These are phyloP conservation scores for Sinelater perroti DNA, from an alignment of 2,888 invertebrate species.

Conservation along the genomic window DNA sequence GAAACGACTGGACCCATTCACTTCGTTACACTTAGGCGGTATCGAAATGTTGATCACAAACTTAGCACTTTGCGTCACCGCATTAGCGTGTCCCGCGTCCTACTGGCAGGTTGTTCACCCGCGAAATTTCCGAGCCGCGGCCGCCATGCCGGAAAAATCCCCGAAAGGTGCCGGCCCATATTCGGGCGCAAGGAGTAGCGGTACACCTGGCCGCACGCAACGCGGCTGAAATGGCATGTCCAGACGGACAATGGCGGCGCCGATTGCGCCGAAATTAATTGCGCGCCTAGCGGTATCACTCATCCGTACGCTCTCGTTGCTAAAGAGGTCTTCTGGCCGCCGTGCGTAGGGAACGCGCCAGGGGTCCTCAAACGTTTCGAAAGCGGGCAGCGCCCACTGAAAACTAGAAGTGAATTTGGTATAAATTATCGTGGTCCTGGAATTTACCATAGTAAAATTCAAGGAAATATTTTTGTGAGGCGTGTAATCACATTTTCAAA, in stretches of 20 bases:
- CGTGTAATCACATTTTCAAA: no score
- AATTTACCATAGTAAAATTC: no score
- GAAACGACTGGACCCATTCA: conserved; percentile 24
- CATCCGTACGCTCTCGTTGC: conserved; percentile 23
- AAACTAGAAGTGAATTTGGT: no score
- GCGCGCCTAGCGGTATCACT: conserved; percentile 23
- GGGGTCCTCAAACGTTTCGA: no score
- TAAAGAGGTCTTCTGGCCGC: conserved; percentile 12
- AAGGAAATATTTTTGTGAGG: no score
- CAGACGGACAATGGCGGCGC: no score
- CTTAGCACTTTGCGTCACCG: conserved; percentile 40
- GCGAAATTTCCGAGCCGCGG: conserved; percentile 23
- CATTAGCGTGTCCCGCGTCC: conserved; percentile 39
- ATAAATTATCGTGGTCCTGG: no score
- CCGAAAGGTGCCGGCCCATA: conserved; percentile 9
- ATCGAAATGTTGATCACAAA: conserved; percentile 30
- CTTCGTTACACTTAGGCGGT: conserved; percentile 21
- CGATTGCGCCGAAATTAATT: conserved; percentile 13
- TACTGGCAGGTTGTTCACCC: conserved; percentile 41
- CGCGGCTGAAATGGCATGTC: no score
- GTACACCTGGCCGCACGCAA: conserved; percentile 12
- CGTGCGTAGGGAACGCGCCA: background rate
- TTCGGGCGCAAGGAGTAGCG: conserved; percentile 15
- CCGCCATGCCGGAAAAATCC: conserved; percentile 16
- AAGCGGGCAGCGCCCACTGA: no score